Base-by-base conservation (phyloP, 2,113 vertebrate species). In the Hippocampus barbouri region DNA sequence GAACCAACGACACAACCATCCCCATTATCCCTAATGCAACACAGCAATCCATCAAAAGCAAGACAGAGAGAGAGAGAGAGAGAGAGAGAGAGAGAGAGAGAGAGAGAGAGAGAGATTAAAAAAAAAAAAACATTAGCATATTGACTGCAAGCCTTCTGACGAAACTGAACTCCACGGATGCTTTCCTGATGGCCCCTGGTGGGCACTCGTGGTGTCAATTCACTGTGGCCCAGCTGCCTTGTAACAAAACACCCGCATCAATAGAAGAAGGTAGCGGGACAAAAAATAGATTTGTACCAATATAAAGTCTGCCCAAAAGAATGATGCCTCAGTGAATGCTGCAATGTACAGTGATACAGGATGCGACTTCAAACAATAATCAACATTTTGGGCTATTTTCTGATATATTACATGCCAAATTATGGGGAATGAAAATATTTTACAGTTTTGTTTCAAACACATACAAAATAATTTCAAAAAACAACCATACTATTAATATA, bases 31-130 rank as follows among this genome's bases (percentile, higher is more conserved):
- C 75, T 83, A 85, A 88, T 85, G 79, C 83, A 85, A 54, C 74
- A 71, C 53, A 74, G 79, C 72, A 80, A 89, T 89, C 87, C 80
- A 86, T 90, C 85, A 87, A 77, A 81, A 76, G 27, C 5, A 30
- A 45, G 9, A 45, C 11, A 60, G 25, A 57, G 56, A 57, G 56
- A 57, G 54, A 10, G 59, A 60, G 25, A 27, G 56, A 59, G 56
- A 59, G 54, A 7, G 47, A 21, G 49, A 10, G 27, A 45, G 10
- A 45, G 2, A 60, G 25, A 59, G 56, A 59, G 56, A 59, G 54
- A 7, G 47, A 21, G 49, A 10, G 16, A 9, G 59, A 27, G 9
- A 30, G 30, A 30, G 30, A 30, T 3, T 6, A 7, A 1, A 38
- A 38, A 38, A 38, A 30, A 38, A 78, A 74, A 80, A 87, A 80